These are phyloP conservation scores for Mirounga angustirostris DNA, from an alignment of 2,113 vertebrate genomes.

Conservation along the genomic window DNA sequence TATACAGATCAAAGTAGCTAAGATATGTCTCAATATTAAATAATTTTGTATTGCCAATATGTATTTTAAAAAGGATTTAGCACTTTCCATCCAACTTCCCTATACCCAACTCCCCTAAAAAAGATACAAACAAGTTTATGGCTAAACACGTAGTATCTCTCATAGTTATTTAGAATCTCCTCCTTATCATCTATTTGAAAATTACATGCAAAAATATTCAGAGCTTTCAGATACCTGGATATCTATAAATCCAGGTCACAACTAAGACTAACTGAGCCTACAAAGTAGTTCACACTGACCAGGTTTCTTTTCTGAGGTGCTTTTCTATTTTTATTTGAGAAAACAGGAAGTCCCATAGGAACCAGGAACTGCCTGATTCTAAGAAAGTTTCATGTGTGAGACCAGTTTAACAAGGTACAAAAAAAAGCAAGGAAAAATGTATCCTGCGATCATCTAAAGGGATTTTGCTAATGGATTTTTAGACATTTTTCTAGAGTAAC, in stretches of 20 bases:
- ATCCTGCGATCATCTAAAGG: constrained; percentile 39
- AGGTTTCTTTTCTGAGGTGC: constrained; percentile 77
- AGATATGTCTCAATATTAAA: constrained; percentile 28
- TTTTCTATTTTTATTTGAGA: constrained; percentile 83
- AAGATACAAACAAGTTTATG: background rate
- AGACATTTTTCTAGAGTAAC: constrained; percentile 36
- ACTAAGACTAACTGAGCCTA: constrained; percentile 19
- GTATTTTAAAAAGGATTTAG: constrained; percentile 41
- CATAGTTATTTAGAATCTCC: constrained; percentile 15
- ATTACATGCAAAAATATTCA: constrained; percentile 53
- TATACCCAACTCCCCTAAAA: background rate
- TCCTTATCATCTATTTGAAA: constrained; percentile 20
- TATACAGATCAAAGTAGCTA: constrained; percentile 12
- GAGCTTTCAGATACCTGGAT: constrained; percentile 28
- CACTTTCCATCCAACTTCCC: constrained; percentile 3
- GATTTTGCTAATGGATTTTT: constrained; percentile 41
- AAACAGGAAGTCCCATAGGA: constrained; percentile 81
- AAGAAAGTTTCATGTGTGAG: constrained; percentile 74
- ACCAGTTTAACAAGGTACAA: constrained; percentile 71
- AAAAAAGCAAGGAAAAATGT: constrained; percentile 43
- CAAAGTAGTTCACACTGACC: constrained; percentile 65
- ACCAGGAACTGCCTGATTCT: constrained; percentile 77
- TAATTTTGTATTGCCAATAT: constrained; percentile 31
- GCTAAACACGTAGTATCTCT: constrained; percentile 4
- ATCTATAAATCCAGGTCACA: constrained; percentile 41